phyloP scores from a whole-genome alignment of 2,797 vertebrate species.

The Chelon auratus region DNA sequence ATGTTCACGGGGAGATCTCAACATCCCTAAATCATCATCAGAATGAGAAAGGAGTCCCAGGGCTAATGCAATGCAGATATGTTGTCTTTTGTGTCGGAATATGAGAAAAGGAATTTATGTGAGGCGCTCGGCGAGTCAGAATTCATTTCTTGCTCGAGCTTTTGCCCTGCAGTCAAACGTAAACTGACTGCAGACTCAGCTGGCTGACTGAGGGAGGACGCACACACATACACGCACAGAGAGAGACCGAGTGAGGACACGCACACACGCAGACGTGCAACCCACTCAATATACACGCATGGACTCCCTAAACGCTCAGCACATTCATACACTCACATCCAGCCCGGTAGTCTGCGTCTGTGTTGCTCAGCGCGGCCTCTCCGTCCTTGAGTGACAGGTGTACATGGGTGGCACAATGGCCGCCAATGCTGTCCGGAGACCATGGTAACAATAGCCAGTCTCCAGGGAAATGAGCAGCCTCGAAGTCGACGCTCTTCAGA shows the following conservation, averaged over 20 bases:
- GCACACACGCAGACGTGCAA: constrained; percentile 29
- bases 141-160: constrained; percentile 84
- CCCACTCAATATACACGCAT: constrained; percentile 58
- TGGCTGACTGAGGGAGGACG: constrained; percentile 81
- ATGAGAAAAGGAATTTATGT: constrained; percentile 81
- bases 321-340: constrained; percentile 58
- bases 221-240: constrained; percentile 42
- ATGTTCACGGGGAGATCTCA: constrained; percentile 74
- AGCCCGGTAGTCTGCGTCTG: constrained; percentile 50
- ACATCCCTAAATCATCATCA: constrained; percentile 78
- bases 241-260: neutral
- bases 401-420: constrained; percentile 85
- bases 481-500: constrained; percentile 73
- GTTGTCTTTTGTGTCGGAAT: constrained; percentile 86
- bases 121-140: constrained; percentile 80
- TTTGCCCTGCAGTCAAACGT: constrained; percentile 86
- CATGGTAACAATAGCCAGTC: constrained; percentile 86
- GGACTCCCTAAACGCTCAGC: constrained; percentile 49
- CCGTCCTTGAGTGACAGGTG: constrained; percentile 88
- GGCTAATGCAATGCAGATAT: constrained; percentile 84
- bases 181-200: constrained; percentile 83
- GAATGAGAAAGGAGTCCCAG: constrained; percentile 80
- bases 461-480: constrained; percentile 82
- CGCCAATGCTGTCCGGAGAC: constrained; percentile 88
- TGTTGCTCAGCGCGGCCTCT: constrained; percentile 59